Base-by-base conservation (phyloP, 2,797 vertebrate species). In the Eulemur mongoz region DNA sequence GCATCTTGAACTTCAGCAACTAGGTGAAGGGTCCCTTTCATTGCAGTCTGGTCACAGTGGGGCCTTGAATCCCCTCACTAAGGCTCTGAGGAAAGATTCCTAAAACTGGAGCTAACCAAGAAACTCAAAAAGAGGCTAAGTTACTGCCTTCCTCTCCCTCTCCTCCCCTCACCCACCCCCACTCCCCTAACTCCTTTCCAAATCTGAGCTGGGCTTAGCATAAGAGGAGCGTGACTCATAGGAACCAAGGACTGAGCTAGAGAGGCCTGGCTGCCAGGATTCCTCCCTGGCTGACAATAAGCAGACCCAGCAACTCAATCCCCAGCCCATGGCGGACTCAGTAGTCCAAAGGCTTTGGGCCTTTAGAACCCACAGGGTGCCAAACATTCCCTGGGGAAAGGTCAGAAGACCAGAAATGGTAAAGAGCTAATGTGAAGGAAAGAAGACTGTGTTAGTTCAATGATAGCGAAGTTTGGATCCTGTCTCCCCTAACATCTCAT, bases 181-280 rank as follows among this genome's bases (percentile, higher is more conserved):
- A 78, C 76, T 63, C 78, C 30, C 84, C 45, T 54, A 86, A 14
- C 27, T 38, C 79, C 48, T 78, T 96, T 94, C 90, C 78, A 93
- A 88, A 95, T 93, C 90, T 79, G 54, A 96, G 76, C 93, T 72
- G 50, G 91, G 88, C 76, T 97, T 73, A 94, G 80, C 76, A 92
- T 87, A 65, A 97, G 95, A 95, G 86, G 27, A 96, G 27, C 73
- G 54, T 96, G 97, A 97, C 92, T 96, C 97, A 97, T 45, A 90
- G 75, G 93, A 93, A 93, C 83, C 92, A 90, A 94, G 30, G 59
- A 38, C 93, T 73, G 61, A 82, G 70, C 54, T 73, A 25, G 63
- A 89, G 54, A 70, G 65, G 75, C 38, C 83, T 90, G 80, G 63
- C 75, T 94, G 89, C 83, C 90, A 95, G 90, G 83, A 88, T 80